Conservation (phyloP, 2,113 vertebrate genomes). For the Sinosuthora webbiana region DNA sequence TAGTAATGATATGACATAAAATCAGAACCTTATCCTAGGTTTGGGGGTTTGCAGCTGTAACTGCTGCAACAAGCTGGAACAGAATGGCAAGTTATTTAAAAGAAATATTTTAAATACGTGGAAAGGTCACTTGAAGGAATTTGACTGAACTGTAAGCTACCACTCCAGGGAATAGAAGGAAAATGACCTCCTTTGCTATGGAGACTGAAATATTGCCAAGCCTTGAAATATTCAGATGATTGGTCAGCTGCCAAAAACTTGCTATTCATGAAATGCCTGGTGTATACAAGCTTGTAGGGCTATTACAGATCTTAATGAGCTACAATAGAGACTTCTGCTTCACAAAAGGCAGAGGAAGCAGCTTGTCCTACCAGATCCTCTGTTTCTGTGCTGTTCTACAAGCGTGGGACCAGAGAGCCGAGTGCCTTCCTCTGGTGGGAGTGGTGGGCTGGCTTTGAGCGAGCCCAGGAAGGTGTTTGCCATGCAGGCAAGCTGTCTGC, state of each 20-base stretch:
- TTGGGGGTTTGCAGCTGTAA: background rate
- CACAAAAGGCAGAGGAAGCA: background rate
- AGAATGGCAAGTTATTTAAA: slow-evolving; percentile 8
- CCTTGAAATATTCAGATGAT: slow-evolving; percentile 59
- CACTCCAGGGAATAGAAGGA: slow-evolving; percentile 41
- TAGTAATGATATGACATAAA: background rate
- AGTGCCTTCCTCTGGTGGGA: background rate
- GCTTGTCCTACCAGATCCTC: background rate
- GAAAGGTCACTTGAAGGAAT: slow-evolving; percentile 59
- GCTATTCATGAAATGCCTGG: slow-evolving; percentile 56
- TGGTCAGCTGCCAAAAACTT: slow-evolving; percentile 62
- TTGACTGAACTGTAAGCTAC: slow-evolving; percentile 30
- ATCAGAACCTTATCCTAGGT: background rate
- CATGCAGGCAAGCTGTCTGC: background rate
- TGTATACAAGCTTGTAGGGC: slow-evolving; percentile 35
- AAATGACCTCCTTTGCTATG: slow-evolving; percentile 53
- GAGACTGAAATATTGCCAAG: slow-evolving; percentile 62
- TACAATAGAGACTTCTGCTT: background rate
- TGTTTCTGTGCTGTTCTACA: background rate
- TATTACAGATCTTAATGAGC: slow-evolving; percentile 46
- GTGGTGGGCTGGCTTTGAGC: too few species aligned
- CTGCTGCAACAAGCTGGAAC: background rate
- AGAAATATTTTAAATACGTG: slow-evolving; percentile 17
- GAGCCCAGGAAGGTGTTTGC: background rate
- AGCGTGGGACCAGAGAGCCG: background rate